phyloP scores from a whole-genome alignment of 1,140 invertebrate species.

The Brachionus koreanus region DNA sequence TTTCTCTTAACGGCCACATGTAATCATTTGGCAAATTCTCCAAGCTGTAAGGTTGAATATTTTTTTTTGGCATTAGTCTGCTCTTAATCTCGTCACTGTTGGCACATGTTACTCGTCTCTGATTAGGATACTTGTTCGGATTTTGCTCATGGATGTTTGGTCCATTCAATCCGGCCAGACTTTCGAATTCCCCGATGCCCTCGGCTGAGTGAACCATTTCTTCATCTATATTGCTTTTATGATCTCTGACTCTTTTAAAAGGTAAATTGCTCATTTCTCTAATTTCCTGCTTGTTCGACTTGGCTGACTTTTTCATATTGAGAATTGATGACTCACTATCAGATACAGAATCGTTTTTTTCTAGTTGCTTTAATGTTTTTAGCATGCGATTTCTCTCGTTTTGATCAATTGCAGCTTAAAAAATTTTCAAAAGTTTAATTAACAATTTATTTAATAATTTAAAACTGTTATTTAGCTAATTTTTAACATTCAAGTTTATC shows the following conservation, averaged over 20 bases:
- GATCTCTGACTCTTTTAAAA: not conserved
- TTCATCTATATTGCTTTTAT: not conserved
- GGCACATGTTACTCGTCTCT: not conserved
- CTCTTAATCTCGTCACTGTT: constrained; percentile 7
- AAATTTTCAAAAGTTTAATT: not conserved
- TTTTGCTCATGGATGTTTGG: not conserved
- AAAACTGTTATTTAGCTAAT: no score
- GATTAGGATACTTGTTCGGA: not conserved
- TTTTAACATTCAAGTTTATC: no score
- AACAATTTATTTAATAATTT: no score
- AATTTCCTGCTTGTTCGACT: not conserved
- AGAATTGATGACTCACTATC: not conserved
- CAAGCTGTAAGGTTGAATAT: not conserved
- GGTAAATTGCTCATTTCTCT: not conserved
- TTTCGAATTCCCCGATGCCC: not conserved
- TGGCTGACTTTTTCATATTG: not conserved
- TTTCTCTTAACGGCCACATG: not conserved
- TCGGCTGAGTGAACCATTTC: not conserved
- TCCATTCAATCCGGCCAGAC: not conserved
- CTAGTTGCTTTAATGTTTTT: not conserved
- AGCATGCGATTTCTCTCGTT: not conserved
- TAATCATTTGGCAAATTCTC: not conserved
- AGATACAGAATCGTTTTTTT: not conserved
- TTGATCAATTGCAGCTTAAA: not conserved
- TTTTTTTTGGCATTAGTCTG: not conserved